phyloP scores from a whole-genome alignment of 2,113 vertebrate genomes.

The Triplophysa tibetana region DNA sequence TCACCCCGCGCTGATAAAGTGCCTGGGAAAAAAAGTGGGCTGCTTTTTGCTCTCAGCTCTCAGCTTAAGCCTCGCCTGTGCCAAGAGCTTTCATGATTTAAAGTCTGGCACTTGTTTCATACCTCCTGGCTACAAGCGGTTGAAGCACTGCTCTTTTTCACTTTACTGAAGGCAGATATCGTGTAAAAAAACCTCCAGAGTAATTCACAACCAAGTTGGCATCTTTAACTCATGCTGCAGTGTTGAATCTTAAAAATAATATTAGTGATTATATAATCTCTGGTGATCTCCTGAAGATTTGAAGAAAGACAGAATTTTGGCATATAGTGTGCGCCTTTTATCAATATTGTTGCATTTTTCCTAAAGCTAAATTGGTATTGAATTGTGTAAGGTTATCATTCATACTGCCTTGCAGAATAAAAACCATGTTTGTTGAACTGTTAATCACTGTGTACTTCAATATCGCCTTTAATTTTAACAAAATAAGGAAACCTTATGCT shows the following conservation, averaged over 20 bases:
- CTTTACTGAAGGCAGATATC: constrained; percentile 68
- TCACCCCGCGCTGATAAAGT: constrained; percentile 64
- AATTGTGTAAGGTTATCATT: not conserved
- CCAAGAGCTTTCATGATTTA: constrained; percentile 79
- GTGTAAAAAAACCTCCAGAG: constrained; percentile 74
- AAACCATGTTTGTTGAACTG: too few species aligned
- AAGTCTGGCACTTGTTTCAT: constrained; percentile 71
- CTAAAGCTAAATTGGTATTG: constrained; percentile 49
- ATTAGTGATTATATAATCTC: constrained; percentile 73
- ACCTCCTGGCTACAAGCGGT: constrained; percentile 77
- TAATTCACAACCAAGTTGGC: constrained; percentile 63
- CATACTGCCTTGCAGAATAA: not conserved
- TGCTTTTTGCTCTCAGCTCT: constrained; percentile 75
- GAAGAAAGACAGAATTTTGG: constrained; percentile 60
- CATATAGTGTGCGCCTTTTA: constrained; percentile 62
- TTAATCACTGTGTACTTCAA: too few species aligned
- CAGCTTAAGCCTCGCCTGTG: constrained; percentile 73
- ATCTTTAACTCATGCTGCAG: constrained; percentile 58
- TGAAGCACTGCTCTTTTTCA: constrained; percentile 67
- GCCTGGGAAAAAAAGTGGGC: constrained; percentile 66
- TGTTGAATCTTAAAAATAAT: constrained; percentile 65
- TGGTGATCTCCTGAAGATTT: constrained; percentile 49
- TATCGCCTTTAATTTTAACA: too few species aligned
- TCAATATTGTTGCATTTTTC: constrained; percentile 46
- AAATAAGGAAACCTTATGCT: too few species aligned